Base-by-base conservation (phyloP, 2,888 invertebrate species). In the Chaetoderma sp. region DNA sequence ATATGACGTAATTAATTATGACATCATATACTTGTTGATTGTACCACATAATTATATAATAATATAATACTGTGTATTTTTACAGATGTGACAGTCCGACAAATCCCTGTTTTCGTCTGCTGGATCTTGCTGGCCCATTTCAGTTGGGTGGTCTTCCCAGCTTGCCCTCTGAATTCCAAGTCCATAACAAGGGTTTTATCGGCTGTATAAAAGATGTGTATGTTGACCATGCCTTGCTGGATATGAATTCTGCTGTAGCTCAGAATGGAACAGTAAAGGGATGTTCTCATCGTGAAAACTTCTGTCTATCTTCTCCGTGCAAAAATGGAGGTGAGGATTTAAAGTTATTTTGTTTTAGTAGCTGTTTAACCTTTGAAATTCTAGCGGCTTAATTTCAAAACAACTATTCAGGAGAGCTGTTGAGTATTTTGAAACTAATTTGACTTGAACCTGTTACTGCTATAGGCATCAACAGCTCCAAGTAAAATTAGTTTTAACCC, bases 121-220 rank as follows among this genome's bases (percentile, higher is more conserved):
- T 98, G 36, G 98, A 98, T 84, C 88, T 98, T 39, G 97, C 97
- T 0, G 83, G 95, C 0, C 96, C 96, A 13, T 86, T 96, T 27
- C 95, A 96, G 86, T 88, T 98, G 6, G 98, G 98, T 0, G 97
- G 97, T 0, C 88, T 98, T 0, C 96, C 97, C 0, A 72, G 72
- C n/a, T 65, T 80, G 13, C 79, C 79, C 1, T 73, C 78, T 13
- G 72, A 70, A 30, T 80, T 81, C 68, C 82, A 81, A 71, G 72
- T 86, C 25, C 77, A 80, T 49, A 84, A 83, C 65, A 83, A 81
- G 32, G 93, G 95, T 81, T 98, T 92, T 82, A 89, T 93, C 0
- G 98, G 98, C 0, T 98, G 98, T 86, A 94, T 98, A 74, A 92
- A 93, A 0, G 94, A 98, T 80, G 87, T 98, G 2, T 90, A 91